These are phyloP conservation scores for Thecocarcelia acutangulata DNA, from an alignment of 2,888 invertebrate genomes.

Conservation along the genomic window DNA sequence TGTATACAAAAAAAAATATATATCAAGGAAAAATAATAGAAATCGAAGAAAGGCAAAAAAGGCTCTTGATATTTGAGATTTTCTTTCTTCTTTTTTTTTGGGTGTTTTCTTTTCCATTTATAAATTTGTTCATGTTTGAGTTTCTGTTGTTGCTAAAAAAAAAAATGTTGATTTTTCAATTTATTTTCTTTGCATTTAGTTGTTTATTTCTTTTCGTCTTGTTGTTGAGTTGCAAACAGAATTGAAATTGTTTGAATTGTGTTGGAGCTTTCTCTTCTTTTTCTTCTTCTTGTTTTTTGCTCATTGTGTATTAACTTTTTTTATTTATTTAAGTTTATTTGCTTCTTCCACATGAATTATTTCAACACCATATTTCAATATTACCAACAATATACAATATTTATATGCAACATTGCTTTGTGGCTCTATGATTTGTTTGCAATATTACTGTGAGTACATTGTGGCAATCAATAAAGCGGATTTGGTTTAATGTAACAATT, in stretches of 20 bases:
- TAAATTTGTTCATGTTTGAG: conserved; percentile 33
- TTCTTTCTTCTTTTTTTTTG: not conserved
- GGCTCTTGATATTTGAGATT: conserved; percentile 47
- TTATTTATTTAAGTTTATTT: conserved; percentile 59
- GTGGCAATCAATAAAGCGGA: conserved; percentile 45
- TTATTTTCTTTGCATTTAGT: conserved; percentile 54
- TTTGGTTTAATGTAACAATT: conserved; percentile 28
- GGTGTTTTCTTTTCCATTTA: conserved; percentile 44
- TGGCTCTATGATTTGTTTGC: conserved; percentile 55
- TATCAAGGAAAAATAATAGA: conserved; percentile 34
- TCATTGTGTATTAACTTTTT: not conserved
- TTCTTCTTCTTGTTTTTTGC: no score
- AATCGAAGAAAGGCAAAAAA: conserved; percentile 19
- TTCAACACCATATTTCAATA: conserved; percentile 61
- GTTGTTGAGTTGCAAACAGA: conserved; percentile 39
- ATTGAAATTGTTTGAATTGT: conserved; percentile 48
- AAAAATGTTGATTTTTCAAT: conserved; percentile 61
- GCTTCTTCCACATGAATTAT: conserved; percentile 59
- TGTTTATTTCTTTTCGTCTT: conserved; percentile 20
- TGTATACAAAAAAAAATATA: conserved; percentile 31
- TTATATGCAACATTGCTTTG: conserved; percentile 33
- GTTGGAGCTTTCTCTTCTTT: conserved; percentile 1
- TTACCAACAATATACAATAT: conserved; percentile 44
- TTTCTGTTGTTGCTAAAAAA: conserved; percentile 27
- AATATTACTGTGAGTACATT: conserved; percentile 41